Evolutionary conservation across 2,888 invertebrate genomes (phyloP), one percentile per base, ranked within the genome.

Genomic region (Synanthedon andrenaeformis): DNA sequence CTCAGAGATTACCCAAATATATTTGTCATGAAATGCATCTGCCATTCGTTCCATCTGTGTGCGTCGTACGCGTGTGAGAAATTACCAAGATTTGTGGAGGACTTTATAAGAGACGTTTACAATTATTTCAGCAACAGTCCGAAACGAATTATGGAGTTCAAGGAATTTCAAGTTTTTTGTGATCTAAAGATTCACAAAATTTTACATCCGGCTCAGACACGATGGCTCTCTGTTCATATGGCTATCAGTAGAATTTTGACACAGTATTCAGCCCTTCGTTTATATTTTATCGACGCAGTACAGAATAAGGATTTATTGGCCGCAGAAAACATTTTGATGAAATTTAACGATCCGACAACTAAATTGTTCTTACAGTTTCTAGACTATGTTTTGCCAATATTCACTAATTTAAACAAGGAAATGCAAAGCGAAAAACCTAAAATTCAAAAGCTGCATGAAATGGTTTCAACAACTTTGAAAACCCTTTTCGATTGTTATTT

Each of bases 51-150:
- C 14, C 54, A 54, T 35, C 53, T 60, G 28, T 61, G 62, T 52
- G 60, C 58, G 8, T 61, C 58, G 42, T 61, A 60, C 57, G 60
- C 63, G 41, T 60, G 63, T 48, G 52, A 54, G 52, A 60, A 56
- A 52, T 52, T 61, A 41, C 57, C 60, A 41, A 14, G 59, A 50
- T 56, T 55, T 52, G 55, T 60, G 48, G 62, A 62, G 51, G 61
- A 59, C 28, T 56, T 62, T 51, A 50, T 50, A 49, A 13, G 60
- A 42, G 59, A 60, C 42, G 55, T 63, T 13, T 63, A 58, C 51
- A 62, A 61, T 51, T 55, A 60, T 57, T 53, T 61, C 35, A 55
- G 56, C 14, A 56, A 57, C 55, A 56, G 55, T 53, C 58, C 60
- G 54, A 62, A 63, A 57, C 53, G 59, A 13, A 42, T 54, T 35